phyloP scores from a whole-genome alignment of 1,140 invertebrate species.

The Gerris buenoi region DNA sequence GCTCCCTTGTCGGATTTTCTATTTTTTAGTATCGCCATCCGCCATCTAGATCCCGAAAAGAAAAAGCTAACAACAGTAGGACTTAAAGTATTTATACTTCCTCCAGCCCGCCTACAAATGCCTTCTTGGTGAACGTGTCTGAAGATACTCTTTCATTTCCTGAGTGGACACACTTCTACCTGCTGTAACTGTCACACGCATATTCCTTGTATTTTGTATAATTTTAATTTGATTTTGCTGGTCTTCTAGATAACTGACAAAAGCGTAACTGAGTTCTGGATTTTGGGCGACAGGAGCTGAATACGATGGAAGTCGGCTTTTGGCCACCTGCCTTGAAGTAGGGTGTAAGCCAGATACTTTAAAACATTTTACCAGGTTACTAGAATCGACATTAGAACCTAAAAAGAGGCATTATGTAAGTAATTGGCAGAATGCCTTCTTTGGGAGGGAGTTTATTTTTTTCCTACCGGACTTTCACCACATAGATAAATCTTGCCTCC shows the following conservation, averaged over 20 bases:
- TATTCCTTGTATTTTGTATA: background rate
- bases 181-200: background rate
- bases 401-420: background rate
- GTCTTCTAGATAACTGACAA: background rate
- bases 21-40: background rate
- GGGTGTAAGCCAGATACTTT: background rate
- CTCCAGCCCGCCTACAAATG: no score
- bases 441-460: background rate
- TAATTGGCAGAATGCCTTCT: background rate
- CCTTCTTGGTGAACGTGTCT: no score
- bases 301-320: background rate
- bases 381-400: background rate
- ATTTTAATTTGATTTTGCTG: background rate
- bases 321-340: background rate
- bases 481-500: background rate
- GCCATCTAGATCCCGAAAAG: background rate
- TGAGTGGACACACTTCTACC: background rate
- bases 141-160: background rate
- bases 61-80: no score
- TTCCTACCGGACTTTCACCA: background rate
- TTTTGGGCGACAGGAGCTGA: background rate
- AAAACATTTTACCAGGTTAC: background rate
- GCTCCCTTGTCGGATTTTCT: background rate
- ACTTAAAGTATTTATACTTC: no score
- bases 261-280: background rate